A percentile compares a stretch with the other conserved stretches of the same genome.
These are phyloP conservation scores for Horisme vitalbata DNA, from an alignment of 2,888 invertebrate genomes.

Conservation along the genomic window DNA sequence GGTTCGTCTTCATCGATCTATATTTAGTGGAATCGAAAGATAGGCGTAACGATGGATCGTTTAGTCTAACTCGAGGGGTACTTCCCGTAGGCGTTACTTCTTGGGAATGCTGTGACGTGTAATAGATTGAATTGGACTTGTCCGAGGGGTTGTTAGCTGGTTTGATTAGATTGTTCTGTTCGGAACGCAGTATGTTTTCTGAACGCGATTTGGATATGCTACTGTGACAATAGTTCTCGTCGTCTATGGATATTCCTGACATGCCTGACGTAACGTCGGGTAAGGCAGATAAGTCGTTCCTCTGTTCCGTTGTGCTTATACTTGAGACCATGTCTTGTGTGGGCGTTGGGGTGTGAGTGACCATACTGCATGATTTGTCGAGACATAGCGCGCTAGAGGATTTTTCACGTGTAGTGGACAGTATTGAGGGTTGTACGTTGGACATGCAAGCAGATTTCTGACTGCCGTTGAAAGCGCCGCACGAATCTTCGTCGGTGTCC, in stretches of 20 bases:
- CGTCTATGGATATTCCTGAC: constrained; percentile 78
- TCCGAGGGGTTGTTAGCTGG: constrained; percentile 56
- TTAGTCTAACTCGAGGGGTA: constrained; percentile 59
- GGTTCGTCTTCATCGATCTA: constrained; percentile 59
- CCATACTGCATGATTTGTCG: constrained; percentile 73
- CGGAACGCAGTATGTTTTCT: constrained; percentile 73
- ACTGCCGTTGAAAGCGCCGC: constrained; percentile 75
- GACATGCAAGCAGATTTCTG: constrained; percentile 77
- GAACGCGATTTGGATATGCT: constrained; percentile 78
- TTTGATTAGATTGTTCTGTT: constrained; percentile 62
- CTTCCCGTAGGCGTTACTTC: constrained; percentile 72
- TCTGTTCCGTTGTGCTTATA: constrained; percentile 75
- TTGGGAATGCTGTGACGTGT: constrained; percentile 75
- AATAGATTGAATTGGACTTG: constrained; percentile 75
- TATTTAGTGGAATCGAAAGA: constrained; percentile 76
- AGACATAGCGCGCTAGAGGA: constrained; percentile 76
- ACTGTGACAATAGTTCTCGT: constrained; percentile 71
- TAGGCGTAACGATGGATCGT: constrained; percentile 67
- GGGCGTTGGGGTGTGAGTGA: constrained; percentile 78
- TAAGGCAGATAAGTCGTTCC: constrained; percentile 70
- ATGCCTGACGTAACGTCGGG: constrained; percentile 77
- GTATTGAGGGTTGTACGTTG: constrained; percentile 69
- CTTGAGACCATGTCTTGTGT: constrained; percentile 81
- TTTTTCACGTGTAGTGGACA: constrained; percentile 70
- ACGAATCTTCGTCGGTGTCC: constrained; percentile 78